Evolutionary conservation across 2,888 invertebrate species (phyloP), one percentile per base, ranked within the genome.

Genomic region (Achlya flavicornis): DNA sequence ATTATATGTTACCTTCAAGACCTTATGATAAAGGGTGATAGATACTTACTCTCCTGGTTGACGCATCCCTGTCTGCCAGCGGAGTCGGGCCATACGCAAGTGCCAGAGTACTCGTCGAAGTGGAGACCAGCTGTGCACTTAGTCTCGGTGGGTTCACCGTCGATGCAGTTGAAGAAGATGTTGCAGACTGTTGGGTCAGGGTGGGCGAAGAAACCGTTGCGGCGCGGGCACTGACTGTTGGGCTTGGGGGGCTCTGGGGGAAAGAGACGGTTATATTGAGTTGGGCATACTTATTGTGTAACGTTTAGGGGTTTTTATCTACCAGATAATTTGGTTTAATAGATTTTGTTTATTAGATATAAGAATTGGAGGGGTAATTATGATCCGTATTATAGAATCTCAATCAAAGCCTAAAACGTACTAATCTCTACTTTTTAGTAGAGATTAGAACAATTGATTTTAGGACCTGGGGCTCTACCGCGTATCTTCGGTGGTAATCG

Each of bases 151-250:
- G 96, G 94, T 38, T 97, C 97, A 62, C 98, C 98, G 72, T 98
- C 97, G 81, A 98, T 97, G 87, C 98, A 98, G 91, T 97, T 98
- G 94, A 95, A 97, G 95, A 98, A 98, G 71, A 97, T 88, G 87
- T 97, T 96, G 94, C 98, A 98, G 16, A 97, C 95, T 6, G 96
- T 83, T 0, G 96, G 94, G 80, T 98, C 97, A 10, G 97, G 97
- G 94, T 98, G 97, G 57, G 97, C 96, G 90, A 98, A 98, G 96
- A 97, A 97, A 60, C 98, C 98, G 89, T 98, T 97, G 78, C 96
- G 95, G 70, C 98, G 95, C 26, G 98, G 98, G 84, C 98, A 98
- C 71, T 95, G 94, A 58, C 92, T 90, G 80, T 91, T 96, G 10
- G 96, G 92, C 79, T 96, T 95, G 64, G 98, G 96, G 65, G 96